phyloP scores from a whole-genome alignment of 2,113 vertebrate genomes.

The Anser brachyrhynchus region DNA sequence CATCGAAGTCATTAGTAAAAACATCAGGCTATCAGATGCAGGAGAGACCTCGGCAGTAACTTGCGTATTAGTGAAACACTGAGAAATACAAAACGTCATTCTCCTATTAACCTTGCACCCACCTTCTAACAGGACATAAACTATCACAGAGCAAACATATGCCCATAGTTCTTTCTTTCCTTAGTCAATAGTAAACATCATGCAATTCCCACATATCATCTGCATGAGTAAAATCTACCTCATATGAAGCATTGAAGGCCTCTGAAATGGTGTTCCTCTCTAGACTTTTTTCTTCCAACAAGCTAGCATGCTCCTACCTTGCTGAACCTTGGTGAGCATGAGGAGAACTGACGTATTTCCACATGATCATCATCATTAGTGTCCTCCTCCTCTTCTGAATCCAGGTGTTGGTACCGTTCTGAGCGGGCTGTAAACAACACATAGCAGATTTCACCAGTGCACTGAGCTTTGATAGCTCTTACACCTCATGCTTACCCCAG shows the following conservation, averaged over 20 bases:
- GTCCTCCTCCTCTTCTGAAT: conserved; percentile 96
- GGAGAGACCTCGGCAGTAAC: background rate
- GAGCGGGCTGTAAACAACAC: conserved; percentile 84
- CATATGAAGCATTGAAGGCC: rapidly evolving
- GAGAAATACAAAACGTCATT: background rate
- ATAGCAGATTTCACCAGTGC: background rate
- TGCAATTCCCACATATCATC: background rate
- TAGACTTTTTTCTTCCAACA: background rate
- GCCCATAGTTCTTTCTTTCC: background rate
- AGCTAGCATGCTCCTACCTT: conserved; percentile 78
- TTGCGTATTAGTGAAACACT: background rate
- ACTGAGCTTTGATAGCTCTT: background rate
- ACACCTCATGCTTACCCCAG: background rate
- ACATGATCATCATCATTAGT: conserved; percentile 93
- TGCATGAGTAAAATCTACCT: background rate
- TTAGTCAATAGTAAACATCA: background rate
- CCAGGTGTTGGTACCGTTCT: conserved; percentile 92
- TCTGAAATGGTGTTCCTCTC: background rate
- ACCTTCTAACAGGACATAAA: background rate
- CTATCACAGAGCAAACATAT: background rate
- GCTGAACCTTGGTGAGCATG: conserved; percentile 94
- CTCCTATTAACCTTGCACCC: background rate
- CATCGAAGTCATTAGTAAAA: background rate
- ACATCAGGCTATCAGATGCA: background rate
- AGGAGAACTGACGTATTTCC: conserved; percentile 96